Evolutionary conservation across 2,797 vertebrate species (phyloP), one percentile per base, ranked within the genome.

Genomic region (Heliangelus exortis): DNA sequence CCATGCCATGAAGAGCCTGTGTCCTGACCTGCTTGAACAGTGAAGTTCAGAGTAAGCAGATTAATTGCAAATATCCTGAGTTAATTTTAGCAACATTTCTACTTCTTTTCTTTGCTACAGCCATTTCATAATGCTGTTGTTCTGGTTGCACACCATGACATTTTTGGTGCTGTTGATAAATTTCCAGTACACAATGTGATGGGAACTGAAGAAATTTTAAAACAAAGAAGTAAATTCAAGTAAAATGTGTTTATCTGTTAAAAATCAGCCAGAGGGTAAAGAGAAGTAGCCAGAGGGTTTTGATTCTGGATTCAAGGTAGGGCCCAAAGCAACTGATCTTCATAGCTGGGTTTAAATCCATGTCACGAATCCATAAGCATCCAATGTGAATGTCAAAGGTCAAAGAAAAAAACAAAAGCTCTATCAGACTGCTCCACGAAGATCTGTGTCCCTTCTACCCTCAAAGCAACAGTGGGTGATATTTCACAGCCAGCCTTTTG

Each of bases 301-400:
- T 57, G 22, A 63, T 20, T 54, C 57, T 34, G 79, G 36, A 72
- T 43, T 72, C 61, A 51, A 61, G 34, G 43, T 5, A 67, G 34
- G 51, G 53, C 41, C 54, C 19, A 41, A 53, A 80, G 43, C n/a
- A 74, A 82, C 33, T 78, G 50, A 91, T 39, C 68, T 74, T 65
- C 75, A 53, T 72, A 84, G 26, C 1, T 50, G 33, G 19, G 8
- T 85, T 16, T 78, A 63, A 87, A 91, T 71, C 68, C 48, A 5
- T 5, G 36, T 63, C 0, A 0, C 16, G 63, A 76, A 62, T 29
- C 3, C 1, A 6, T 12, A 55, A 34, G n/a, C 28, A 26, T 22
- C 31, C 53, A 29, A 5, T 1, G 13, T 12, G 28, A 81, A 75
- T 1, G 8, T n/a, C n/a, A 72, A 71, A 75, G 80, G 22, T 13